phyloP scores from a whole-genome alignment of 2,888 invertebrate species.

The Ceriagrion tenellum region DNA sequence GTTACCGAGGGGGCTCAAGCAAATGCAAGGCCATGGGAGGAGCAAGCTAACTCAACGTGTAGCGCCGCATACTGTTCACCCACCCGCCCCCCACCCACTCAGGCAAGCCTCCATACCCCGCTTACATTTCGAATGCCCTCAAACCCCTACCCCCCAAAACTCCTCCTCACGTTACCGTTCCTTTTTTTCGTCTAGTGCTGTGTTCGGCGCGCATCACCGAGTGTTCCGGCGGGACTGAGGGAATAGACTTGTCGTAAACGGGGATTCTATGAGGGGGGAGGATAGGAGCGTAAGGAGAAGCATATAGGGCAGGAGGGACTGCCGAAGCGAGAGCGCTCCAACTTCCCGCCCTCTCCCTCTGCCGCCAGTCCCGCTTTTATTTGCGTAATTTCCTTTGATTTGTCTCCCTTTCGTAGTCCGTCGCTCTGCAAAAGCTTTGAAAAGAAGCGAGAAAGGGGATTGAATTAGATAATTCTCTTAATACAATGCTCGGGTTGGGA shows the following conservation, averaged over 20 bases:
- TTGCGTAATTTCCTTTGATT: conserved; percentile 22
- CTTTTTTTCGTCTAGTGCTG: background rate
- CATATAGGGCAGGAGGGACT: background rate
- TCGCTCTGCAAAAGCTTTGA: background rate
- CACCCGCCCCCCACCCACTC: background rate
- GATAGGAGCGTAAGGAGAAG: background rate
- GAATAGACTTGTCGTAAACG: no score
- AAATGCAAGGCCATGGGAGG: background rate
- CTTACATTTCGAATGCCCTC: conserved; percentile 37
- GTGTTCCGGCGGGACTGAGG: background rate
- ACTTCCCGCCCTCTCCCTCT: background rate
- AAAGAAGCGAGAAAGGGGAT: background rate
- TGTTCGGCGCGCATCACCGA: background rate
- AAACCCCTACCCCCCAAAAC: background rate
- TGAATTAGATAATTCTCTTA: conserved; percentile 17
- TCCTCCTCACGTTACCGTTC: background rate
- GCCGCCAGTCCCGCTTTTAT: background rate
- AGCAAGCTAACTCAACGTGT: background rate
- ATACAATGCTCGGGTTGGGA: background rate
- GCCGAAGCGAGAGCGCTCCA: background rate
- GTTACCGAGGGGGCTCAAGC: background rate
- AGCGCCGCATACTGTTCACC: background rate
- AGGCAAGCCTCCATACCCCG: background rate
- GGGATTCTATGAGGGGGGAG: no score
- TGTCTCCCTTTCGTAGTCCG: background rate